A percentile compares a stretch with the other conserved stretches of the same genome.
phyloP scores from a whole-genome alignment of 2,888 invertebrate genomes.

The Heterodera filipjevi region DNA sequence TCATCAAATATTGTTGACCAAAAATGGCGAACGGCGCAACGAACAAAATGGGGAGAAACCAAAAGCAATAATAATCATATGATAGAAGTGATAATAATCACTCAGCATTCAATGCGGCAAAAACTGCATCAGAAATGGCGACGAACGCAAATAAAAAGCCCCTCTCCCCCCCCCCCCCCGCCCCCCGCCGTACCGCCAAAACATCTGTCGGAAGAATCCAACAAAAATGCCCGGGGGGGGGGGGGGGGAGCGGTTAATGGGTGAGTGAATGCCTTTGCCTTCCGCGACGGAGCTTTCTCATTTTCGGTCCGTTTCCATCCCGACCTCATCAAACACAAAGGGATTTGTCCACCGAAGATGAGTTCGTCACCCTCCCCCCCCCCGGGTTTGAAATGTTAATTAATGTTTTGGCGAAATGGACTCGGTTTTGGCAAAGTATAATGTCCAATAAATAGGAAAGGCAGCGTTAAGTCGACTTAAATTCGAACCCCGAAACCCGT shows the following conservation, averaged over 20 bases:
- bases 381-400: background rate
- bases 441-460: too few species aligned
- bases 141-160: background rate
- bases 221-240: background rate
- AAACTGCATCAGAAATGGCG: too few species aligned
- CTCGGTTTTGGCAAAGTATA: too few species aligned
- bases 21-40: background rate
- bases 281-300: background rate
- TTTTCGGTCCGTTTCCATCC: background rate
- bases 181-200: background rate
- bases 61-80: background rate
- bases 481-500: too few species aligned
- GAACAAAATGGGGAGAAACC: background rate
- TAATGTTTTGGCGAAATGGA: background rate
- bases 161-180: background rate
- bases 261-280: background rate
- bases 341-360: background rate
- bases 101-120: too few species aligned
- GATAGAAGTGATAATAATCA: background rate
- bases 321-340: background rate
- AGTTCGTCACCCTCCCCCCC: background rate
- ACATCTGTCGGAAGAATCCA: background rate
- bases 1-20: background rate
- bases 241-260: background rate
- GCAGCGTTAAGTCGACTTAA: too few species aligned